Evolutionary conservation across 2,113 vertebrate species (phyloP), one percentile per base, ranked within the genome.

Genomic region (Amphilophus citrinellus): DNA sequence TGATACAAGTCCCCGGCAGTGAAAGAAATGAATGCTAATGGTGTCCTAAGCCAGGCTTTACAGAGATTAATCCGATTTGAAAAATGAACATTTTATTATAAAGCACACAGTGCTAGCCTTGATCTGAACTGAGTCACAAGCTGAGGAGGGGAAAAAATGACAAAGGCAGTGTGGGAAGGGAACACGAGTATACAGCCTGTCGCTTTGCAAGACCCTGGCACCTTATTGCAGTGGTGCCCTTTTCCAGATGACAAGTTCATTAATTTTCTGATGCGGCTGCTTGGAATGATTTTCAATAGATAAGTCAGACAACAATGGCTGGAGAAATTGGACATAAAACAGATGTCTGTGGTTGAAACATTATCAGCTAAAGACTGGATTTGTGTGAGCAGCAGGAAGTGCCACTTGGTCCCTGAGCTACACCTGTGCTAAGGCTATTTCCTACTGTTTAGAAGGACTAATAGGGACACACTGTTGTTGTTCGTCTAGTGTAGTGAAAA

Each of bases 31-130:
- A 95, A 95, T 95, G 90, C 85, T 94, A 91, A 94, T 93, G 83
- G 89, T 90, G 85, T 90, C 92, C 89, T 93, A 93, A 94, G 90
- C 88, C 47, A 82, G 83, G 89, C 83, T 95, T 95, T 92, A 88
- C 87, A 85, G 77, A 94, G 92, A 94, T 94, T 94, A 95, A 94
- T 95, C 94, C 86, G 82, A 91, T 93, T 94, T 92, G 76, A 92
- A 88, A 91, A 92, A 92, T 91, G 78, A 92, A 91, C 89, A 86
- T 94, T 93, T 94, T 88, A 92, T 94, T 92, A 88, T 84, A 91
- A 85, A 86, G 83, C 84, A 91, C 83, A 90, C 83, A 86, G 87
- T 88, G 44, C 17, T 92, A 85, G 90, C 84, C 90, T 82, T 85
- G 82, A 93, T 94, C 85, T 93, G 89, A 92, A 93, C 85, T 83